Evolutionary conservation across 1,140 invertebrate genomes (phyloP).

Genomic region (Scaptomyza hsui): DNA sequence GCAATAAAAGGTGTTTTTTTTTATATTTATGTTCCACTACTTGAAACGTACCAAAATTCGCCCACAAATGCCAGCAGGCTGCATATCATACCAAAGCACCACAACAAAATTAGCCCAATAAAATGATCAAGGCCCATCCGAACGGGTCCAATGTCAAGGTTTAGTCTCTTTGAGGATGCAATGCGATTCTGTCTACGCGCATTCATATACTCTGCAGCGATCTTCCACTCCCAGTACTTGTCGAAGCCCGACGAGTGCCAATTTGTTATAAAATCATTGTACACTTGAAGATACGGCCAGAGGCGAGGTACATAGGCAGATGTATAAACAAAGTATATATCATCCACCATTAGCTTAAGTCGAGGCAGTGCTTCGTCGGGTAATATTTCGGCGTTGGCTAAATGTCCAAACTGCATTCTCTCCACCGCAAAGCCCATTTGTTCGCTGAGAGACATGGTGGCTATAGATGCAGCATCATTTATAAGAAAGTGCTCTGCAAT

Average conservation of each 20-base stretch:
- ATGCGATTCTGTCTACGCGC: constrained; percentile 68
- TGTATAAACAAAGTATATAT: constrained; percentile 63
- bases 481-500: constrained; percentile 54
- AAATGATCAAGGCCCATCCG: constrained; percentile 69
- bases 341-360: constrained; percentile 74
- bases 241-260: constrained; percentile 76
- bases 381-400: constrained; percentile 65
- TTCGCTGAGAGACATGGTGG: constrained; percentile 50
- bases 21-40: no score
- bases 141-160: constrained; percentile 69
- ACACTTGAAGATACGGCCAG: constrained; percentile 55
- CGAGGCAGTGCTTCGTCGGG: constrained; percentile 58
- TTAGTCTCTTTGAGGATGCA: constrained; percentile 47
- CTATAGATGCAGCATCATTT: constrained; percentile 47
- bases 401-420: constrained; percentile 68
- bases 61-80: constrained; percentile 56
- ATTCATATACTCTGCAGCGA: constrained; percentile 66
- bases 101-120: constrained; percentile 62
- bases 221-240: constrained; percentile 78
- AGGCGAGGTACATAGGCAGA: constrained; percentile 66
- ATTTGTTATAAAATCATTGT: constrained; percentile 56
- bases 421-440: constrained; percentile 76
- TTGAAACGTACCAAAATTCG: no score
- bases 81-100: constrained; percentile 67
- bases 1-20: no score